Evolutionary conservation across 1,140 invertebrate genomes (phyloP).

Genomic region (Caenorhabditis tropicalis): DNA sequence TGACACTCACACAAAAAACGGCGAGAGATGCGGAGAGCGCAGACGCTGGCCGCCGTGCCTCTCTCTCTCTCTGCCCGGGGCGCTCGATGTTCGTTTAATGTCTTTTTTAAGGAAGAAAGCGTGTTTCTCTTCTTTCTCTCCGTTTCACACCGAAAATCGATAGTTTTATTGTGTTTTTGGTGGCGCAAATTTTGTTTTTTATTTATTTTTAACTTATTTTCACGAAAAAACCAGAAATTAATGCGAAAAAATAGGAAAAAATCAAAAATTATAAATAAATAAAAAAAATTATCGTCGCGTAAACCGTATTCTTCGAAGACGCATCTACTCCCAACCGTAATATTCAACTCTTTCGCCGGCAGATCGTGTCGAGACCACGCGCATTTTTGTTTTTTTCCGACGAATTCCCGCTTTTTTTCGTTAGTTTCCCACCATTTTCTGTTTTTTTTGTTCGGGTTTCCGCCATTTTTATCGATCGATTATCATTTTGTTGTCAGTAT

Average conservation of each 20-base stretch:
- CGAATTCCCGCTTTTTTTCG: background rate
- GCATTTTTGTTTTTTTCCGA: background rate
- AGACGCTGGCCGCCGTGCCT: slow-evolving; percentile 6
- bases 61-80: background rate
- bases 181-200: no score
- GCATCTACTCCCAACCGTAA: background rate
- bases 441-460: background rate
- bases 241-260: no score
- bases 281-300: background rate
- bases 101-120: slow-evolving; percentile 7
- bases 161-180: no score
- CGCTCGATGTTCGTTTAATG: slow-evolving; percentile 20
- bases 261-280: no score
- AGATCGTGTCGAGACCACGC: background rate
- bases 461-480: background rate
- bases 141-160: no score
- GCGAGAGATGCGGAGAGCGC: slow-evolving; percentile 10
- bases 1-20: slow-evolving; percentile 43
- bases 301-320: background rate
- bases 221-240: no score
- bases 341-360: background rate
- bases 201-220: no score
- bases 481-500: background rate
- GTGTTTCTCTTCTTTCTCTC: background rate
- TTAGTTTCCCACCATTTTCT: background rate